These are phyloP conservation scores for Pleuronectes platessa DNA, from an alignment of 2,113 vertebrate species.

Conservation along the genomic window DNA sequence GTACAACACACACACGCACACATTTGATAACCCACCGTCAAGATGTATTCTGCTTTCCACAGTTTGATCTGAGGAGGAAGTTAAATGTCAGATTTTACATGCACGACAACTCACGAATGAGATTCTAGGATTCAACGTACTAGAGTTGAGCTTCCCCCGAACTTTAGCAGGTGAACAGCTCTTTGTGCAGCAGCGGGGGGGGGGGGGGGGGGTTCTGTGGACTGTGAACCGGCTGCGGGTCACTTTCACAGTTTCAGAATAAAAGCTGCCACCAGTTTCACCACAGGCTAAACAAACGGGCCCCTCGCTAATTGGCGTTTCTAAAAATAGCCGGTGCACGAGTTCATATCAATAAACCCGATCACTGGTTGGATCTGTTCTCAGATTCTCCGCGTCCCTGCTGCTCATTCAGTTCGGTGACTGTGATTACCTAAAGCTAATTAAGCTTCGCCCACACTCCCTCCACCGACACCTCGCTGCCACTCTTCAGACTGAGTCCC, in stretches of 20 bases:
- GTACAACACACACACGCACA: neutral
- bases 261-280: too few species aligned
- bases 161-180: too few species aligned
- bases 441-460: slow-evolving; percentile 40
- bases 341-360: too few species aligned
- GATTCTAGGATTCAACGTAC: neutral
- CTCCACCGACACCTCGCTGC: slow-evolving; percentile 5
- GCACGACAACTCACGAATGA: slow-evolving; percentile 1
- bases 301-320: too few species aligned
- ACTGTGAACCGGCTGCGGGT: too few species aligned
- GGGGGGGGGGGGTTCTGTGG: too few species aligned
- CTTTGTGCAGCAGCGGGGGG: too few species aligned
- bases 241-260: too few species aligned
- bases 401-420: neutral
- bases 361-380: too few species aligned
- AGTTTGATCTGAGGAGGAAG: slow-evolving; percentile 15
- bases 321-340: too few species aligned
- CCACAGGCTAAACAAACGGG: too few species aligned
- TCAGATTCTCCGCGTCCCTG: neutral
- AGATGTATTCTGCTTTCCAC: slow-evolving; percentile 9
- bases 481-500: neutral
- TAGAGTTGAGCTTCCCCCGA: too few species aligned
- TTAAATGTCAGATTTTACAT: neutral
- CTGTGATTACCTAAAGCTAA: slow-evolving; percentile 36
- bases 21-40: neutral